Conservation (phyloP, 2,113 vertebrate genomes). For the Gymnorhina tibicen region DNA sequence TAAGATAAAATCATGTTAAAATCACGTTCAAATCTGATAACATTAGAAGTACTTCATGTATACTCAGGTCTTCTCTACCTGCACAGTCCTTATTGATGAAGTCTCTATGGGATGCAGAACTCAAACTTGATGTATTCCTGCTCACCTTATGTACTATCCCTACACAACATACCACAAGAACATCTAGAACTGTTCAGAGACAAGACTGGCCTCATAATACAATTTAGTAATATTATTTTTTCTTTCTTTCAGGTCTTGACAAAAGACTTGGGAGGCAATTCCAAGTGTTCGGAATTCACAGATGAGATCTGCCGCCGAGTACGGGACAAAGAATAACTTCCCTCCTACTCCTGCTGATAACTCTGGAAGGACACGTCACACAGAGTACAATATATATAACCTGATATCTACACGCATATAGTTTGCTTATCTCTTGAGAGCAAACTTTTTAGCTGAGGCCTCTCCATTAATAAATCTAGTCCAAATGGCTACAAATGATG, state of each 20-base stretch:
- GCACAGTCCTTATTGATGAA: not conserved
- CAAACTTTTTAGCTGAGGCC: constrained; percentile 22
- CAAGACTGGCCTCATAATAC: not conserved
- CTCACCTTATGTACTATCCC: not conserved
- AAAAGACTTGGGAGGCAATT: constrained; percentile 89
- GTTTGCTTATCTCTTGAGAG: constrained; percentile 27
- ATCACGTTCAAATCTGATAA: not conserved
- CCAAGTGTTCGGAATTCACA: constrained; percentile 94
- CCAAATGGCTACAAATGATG: not conserved
- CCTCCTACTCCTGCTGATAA: not conserved
- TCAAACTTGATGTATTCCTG: not conserved
- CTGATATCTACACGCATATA: not conserved
- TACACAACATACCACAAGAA: not conserved
- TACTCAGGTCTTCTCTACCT: not conserved
- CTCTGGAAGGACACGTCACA: not conserved
- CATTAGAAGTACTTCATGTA: not conserved
- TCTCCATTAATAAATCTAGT: constrained; percentile 53
- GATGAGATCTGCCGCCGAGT: constrained; percentile 88
- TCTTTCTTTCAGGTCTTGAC: constrained; percentile 78
- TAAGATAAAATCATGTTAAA: not conserved
- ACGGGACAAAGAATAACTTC: constrained; percentile 69
- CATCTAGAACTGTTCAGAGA: not conserved
- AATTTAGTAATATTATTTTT: not conserved
- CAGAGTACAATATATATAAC: not conserved
- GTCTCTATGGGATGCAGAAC: not conserved